Evolutionary conservation across 2,888 invertebrate species (phyloP).

Genomic region (Uropetala carovei): DNA sequence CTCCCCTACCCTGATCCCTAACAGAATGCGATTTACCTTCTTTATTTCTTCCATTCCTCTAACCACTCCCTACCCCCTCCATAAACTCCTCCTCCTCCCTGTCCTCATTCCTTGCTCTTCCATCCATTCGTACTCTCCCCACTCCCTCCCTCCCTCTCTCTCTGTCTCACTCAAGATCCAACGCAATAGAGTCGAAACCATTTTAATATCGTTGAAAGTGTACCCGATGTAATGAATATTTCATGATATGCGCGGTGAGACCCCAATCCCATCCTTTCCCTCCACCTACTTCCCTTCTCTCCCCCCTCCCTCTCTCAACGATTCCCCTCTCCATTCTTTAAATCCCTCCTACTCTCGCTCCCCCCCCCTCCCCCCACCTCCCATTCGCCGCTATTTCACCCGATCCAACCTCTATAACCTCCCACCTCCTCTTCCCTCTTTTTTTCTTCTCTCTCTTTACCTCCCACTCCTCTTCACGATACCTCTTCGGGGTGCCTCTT

Average conservation of each 20-base stretch:
- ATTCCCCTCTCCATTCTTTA: constrained; percentile 31
- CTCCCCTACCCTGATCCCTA: constrained; percentile 46
- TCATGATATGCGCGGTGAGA: constrained; percentile 63
- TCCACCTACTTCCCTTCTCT: constrained; percentile 13
- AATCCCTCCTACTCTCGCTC: constrained; percentile 25
- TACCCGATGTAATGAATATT: constrained; percentile 64
- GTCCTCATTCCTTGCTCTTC: neutral
- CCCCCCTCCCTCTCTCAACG: constrained; percentile 27
- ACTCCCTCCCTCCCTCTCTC: neutral
- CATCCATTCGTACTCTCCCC: neutral
- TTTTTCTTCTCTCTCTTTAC: neutral
- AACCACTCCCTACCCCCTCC: neutral
- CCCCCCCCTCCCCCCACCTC: neutral
- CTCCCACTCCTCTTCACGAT: constrained; percentile 20
- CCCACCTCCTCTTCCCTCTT: neutral
- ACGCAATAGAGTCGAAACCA: constrained; percentile 64
- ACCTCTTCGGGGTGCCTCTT: neutral
- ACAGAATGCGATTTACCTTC: constrained; percentile 63
- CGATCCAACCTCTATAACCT: constrained; percentile 25
- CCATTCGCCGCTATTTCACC: constrained; percentile 32
- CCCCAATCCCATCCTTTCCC: constrained; percentile 59
- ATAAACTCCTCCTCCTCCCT: neutral
- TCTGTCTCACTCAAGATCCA: constrained; percentile 33
- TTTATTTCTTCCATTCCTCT: constrained; percentile 51
- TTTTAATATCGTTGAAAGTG: constrained; percentile 64